Conservation (phyloP, 2,113 vertebrate genomes). For the Hucho hucho region DNA sequence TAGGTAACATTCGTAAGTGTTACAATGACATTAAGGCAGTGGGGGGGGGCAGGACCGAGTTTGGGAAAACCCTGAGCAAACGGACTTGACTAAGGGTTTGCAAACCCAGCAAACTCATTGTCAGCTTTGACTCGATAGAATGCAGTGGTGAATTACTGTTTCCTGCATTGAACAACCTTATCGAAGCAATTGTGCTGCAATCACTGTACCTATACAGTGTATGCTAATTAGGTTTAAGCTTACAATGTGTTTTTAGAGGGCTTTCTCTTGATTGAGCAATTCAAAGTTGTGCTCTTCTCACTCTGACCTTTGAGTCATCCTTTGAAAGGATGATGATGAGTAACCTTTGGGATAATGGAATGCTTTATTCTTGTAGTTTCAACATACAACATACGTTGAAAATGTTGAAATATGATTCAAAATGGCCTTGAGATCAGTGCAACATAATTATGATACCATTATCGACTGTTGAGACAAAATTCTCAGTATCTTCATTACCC, state of each 20-base stretch:
- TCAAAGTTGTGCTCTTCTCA: too few relatives aligned
- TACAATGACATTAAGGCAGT: background rate
- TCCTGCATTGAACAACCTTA: slow-evolving; percentile 22
- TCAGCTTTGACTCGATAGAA: slow-evolving; percentile 56
- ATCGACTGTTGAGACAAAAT: too few relatives aligned
- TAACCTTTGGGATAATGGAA: too few relatives aligned
- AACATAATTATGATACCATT: too few relatives aligned
- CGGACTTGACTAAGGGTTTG: slow-evolving; percentile 45
- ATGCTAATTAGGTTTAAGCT: background rate
- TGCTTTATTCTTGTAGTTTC: too few relatives aligned
- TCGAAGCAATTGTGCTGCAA: background rate
- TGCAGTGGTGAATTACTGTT: slow-evolving; percentile 51
- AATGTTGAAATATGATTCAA: background rate
- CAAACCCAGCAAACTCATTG: slow-evolving; percentile 43
- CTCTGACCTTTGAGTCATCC: too few relatives aligned
- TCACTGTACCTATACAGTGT: background rate
- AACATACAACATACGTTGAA: too few relatives aligned
- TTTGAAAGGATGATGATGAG: too few relatives aligned
- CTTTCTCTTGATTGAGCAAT: background rate
- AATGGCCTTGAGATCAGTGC: background rate
- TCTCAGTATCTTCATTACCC: background rate
- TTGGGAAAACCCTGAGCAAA: too few relatives aligned
- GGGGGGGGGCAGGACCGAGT: too few relatives aligned
- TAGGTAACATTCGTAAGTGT: background rate
- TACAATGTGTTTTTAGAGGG: background rate